These are phyloP conservation scores for Drosophila dives DNA, from an alignment of 2,888 invertebrate genomes.

Conservation along the genomic window DNA sequence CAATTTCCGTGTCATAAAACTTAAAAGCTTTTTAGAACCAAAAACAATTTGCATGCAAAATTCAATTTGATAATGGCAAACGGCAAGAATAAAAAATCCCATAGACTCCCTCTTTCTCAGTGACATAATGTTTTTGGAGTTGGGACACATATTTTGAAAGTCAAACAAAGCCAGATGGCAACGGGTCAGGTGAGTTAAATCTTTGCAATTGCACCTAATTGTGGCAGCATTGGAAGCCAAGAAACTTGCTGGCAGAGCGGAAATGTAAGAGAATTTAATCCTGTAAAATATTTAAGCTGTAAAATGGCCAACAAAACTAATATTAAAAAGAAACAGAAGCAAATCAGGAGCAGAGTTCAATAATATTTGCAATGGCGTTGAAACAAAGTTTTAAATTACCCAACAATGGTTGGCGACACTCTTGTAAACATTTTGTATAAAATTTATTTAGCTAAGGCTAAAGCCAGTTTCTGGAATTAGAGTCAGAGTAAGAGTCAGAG, in stretches of 20 bases:
- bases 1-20: conserved; percentile 82
- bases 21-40: conserved; percentile 78
- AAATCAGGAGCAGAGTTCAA: conserved; percentile 55
- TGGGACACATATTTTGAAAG: conserved; percentile 51
- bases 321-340: background rate
- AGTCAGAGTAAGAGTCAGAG: conserved; percentile 7
- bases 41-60: conserved; percentile 77
- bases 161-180: conserved; percentile 28
- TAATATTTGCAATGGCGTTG: conserved; percentile 66
- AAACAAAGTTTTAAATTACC: conserved; percentile 72
- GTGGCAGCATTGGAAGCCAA: conserved; percentile 59
- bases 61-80: conserved; percentile 75
- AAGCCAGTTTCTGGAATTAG: conserved; percentile 14
- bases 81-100: conserved; percentile 18
- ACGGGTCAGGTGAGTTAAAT: conserved; percentile 36
- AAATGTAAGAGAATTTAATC: conserved; percentile 30
- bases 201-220: conserved; percentile 57
- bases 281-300: conserved; percentile 35
- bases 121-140: conserved; percentile 33
- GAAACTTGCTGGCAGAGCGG: conserved; percentile 29
- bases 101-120: conserved; percentile 8
- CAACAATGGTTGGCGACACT: conserved; percentile 46
- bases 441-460: conserved; percentile 67
- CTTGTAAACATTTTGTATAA: conserved; percentile 73
- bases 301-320: background rate